These are phyloP conservation scores for Ascaphus truei DNA, from an alignment of 2,113 vertebrate genomes.

Conservation along the genomic window DNA sequence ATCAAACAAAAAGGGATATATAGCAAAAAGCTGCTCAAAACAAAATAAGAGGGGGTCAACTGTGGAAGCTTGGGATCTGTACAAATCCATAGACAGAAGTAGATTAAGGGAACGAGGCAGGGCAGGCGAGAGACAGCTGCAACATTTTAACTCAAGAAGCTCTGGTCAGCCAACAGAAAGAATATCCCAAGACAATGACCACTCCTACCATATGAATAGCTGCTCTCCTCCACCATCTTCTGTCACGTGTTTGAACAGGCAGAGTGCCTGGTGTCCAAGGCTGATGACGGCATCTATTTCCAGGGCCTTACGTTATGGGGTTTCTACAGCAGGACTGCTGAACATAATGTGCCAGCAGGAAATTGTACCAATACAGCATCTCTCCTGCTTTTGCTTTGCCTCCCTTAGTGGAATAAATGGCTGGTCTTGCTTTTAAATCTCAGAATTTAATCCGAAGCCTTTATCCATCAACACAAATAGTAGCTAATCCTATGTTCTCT, in stretches of 20 bases:
- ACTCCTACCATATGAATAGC: slow-evolving; percentile 64
- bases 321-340: slow-evolving; percentile 57
- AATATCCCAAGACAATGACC: slow-evolving; percentile 58
- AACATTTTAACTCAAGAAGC: slow-evolving; percentile 66
- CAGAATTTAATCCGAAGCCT: too few species aligned
- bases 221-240: slow-evolving; percentile 65
- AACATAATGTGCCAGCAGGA: not conserved
- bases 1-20: slow-evolving; percentile 52
- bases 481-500: slow-evolving; percentile 30
- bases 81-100: slow-evolving; percentile 58
- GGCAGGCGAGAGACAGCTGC: slow-evolving; percentile 64
- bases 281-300: slow-evolving; percentile 78
- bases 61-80: slow-evolving; percentile 59
- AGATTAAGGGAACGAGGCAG: slow-evolving; percentile 38
- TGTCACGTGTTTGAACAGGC: slow-evolving; percentile 63
- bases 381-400: slow-evolving; percentile 1
- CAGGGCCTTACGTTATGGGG: slow-evolving; percentile 69
- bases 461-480: not conserved
- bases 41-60: slow-evolving; percentile 44
- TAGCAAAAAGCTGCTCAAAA: slow-evolving; percentile 50
- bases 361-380: slow-evolving; percentile 14
- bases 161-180: slow-evolving; percentile 58
- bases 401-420: not conserved
- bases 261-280: slow-evolving; percentile 52
- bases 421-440: not conserved